Percentiles rank a stretch among this genome's conserved stretches.
Conservation (phyloP, 2,113 vertebrate species). For the Psittacula cyanocephala region DNA sequence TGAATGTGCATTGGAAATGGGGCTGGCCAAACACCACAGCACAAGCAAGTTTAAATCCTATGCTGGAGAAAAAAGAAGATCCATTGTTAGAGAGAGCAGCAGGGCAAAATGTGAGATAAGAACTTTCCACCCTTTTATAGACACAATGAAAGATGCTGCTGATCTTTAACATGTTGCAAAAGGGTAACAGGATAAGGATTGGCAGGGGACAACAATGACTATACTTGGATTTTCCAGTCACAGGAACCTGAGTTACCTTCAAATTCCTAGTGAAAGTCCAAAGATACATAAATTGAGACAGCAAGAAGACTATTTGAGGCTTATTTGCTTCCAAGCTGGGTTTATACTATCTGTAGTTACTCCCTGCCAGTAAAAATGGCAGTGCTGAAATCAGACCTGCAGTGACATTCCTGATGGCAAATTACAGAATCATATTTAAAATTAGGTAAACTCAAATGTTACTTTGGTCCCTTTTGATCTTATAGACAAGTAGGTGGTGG, state of each 20-base stretch:
- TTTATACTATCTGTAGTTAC: background rate
- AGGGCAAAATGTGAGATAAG: background rate
- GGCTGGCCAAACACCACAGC: background rate
- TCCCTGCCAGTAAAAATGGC: background rate
- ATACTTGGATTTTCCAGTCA: background rate
- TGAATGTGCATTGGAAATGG: background rate
- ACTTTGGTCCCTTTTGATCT: slow-evolving; percentile 10
- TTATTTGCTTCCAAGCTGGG: background rate
- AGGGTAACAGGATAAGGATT: background rate
- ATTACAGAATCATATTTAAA: background rate
- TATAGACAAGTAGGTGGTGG: background rate
- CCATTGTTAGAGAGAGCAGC: background rate
- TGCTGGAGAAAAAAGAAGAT: background rate
- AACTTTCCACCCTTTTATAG: background rate
- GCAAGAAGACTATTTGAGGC: background rate
- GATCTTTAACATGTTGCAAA: background rate
- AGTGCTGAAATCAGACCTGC: background rate
- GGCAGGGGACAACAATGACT: background rate
- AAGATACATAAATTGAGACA: background rate
- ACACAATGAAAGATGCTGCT: background rate
- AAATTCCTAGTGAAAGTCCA: background rate
- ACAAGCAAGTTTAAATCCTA: background rate
- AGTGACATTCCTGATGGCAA: background rate
- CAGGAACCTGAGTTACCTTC: background rate
- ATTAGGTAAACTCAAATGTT: background rate